These are phyloP conservation scores for Aleadryas rufinucha DNA, from an alignment of 2,113 vertebrate genomes.

Conservation along the genomic window DNA sequence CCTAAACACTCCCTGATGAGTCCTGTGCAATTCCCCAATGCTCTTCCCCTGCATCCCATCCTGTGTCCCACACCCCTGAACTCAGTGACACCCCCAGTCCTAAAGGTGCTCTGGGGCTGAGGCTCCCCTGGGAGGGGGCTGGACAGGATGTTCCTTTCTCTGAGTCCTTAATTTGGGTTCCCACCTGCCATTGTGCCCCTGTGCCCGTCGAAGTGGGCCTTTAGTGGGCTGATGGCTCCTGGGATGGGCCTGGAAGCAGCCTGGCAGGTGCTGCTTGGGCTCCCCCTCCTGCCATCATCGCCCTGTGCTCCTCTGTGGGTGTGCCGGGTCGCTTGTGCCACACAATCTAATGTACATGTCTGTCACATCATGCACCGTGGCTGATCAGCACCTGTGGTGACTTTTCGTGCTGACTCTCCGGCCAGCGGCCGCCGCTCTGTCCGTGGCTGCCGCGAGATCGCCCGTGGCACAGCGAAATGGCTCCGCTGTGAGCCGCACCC, in stretches of 20 bases:
- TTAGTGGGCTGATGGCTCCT: background rate
- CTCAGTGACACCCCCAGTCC: background rate
- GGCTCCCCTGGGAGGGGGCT: background rate
- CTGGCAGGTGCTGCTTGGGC: background rate
- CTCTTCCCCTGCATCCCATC: background rate
- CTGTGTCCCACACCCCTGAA: no score
- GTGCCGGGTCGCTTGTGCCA: rapidly evolving
- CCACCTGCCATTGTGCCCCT: background rate
- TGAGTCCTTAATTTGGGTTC: background rate
- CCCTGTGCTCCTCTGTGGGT: background rate
- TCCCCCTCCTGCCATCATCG: background rate
- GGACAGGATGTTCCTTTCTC: background rate
- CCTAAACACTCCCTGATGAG: background rate
- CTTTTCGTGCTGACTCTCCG: rapidly evolving
- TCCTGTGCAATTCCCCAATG: background rate
- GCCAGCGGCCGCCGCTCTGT: rapidly evolving
- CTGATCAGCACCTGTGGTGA: rapidly evolving
- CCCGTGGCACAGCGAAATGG: background rate
- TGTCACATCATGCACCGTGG: rapidly evolving
- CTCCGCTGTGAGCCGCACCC: background rate
- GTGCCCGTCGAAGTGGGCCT: background rate
- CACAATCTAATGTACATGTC: rapidly evolving
- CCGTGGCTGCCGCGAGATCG: rapidly evolving
- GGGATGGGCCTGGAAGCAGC: background rate
- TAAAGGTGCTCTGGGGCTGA: background rate